phyloP scores from a whole-genome alignment of 2,797 vertebrate genomes.

The Aplochiton taeniatus region DNA sequence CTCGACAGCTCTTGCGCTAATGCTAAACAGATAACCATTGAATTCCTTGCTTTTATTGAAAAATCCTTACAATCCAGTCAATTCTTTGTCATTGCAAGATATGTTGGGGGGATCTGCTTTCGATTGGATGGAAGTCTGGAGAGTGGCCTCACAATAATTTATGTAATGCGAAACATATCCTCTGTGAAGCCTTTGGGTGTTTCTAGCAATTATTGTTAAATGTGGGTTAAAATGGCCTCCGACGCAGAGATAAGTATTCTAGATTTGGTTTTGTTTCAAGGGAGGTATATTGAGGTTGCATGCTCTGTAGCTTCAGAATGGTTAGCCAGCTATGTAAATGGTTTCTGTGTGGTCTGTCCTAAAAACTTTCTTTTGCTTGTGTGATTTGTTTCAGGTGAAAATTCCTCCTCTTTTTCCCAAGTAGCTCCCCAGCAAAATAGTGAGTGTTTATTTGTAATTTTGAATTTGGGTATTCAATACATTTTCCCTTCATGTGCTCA shows the following conservation, averaged over 20 bases:
- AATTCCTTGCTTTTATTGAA: slow-evolving; percentile 43
- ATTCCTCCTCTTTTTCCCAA: slow-evolving; percentile 31
- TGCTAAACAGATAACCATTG: slow-evolving; percentile 62
- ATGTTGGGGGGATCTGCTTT: slow-evolving; percentile 48
- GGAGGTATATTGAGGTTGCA: slow-evolving; percentile 19
- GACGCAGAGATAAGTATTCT: slow-evolving; percentile 36
- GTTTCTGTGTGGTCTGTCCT: slow-evolving; percentile 33
- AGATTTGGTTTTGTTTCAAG: slow-evolving; percentile 22
- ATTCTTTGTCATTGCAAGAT: slow-evolving; percentile 28
- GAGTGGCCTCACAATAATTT: slow-evolving; percentile 49
- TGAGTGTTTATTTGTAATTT: slow-evolving; percentile 53
- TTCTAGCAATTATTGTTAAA: slow-evolving; percentile 56
- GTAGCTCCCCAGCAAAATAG: slow-evolving; percentile 51
- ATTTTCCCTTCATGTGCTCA: background rate
- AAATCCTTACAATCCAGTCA: slow-evolving; percentile 32
- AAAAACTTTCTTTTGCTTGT: slow-evolving; percentile 23
- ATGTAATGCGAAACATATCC: slow-evolving; percentile 65
- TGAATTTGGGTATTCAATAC: background rate
- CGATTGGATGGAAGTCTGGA: slow-evolving; percentile 46
- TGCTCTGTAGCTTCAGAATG: slow-evolving; percentile 23
- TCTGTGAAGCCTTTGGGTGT: slow-evolving; percentile 43
- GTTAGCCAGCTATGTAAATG: slow-evolving; percentile 12
- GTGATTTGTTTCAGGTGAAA: slow-evolving; percentile 65
- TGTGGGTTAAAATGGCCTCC: slow-evolving; percentile 37
- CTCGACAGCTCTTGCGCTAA: slow-evolving; percentile 43